These are phyloP conservation scores for Sphaerodactylus townsendi DNA, from an alignment of 2,113 vertebrate genomes.

Conservation along the genomic window DNA sequence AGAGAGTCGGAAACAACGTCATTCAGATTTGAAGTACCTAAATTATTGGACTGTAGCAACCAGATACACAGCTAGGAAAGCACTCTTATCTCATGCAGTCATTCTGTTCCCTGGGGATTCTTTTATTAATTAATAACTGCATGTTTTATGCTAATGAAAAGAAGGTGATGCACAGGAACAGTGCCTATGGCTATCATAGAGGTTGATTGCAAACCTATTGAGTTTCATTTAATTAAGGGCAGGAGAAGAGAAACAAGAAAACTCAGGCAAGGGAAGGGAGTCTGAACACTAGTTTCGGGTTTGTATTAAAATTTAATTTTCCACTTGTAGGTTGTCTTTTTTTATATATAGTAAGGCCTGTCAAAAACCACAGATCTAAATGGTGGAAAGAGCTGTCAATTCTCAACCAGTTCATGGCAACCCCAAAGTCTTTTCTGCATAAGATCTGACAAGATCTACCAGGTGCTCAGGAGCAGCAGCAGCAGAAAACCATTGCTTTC, in stretches of 20 bases:
- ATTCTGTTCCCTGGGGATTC: background rate
- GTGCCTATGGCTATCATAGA: background rate
- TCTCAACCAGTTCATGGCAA: too few species aligned
- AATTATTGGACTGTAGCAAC: background rate
- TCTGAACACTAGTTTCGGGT: background rate
- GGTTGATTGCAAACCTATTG: background rate
- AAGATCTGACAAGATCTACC: too few species aligned
- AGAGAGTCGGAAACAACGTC: background rate
- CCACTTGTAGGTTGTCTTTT: background rate
- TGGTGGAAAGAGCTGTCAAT: too few species aligned
- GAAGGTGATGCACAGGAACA: background rate
- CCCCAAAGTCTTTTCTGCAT: too few species aligned
- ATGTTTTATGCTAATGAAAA: background rate
- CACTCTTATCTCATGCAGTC: background rate
- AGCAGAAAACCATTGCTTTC: too few species aligned
- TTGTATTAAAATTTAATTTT: background rate
- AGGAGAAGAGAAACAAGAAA: background rate
- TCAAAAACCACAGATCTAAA: background rate
- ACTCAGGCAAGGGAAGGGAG: background rate
- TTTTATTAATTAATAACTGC: background rate
- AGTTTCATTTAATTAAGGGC: background rate
- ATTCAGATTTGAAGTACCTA: background rate
- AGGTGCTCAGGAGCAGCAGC: too few species aligned
- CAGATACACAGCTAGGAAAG: background rate
- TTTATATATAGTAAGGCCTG: background rate